Evolutionary conservation across 2,797 vertebrate genomes (phyloP).

Genomic region (Alauda arvensis): DNA sequence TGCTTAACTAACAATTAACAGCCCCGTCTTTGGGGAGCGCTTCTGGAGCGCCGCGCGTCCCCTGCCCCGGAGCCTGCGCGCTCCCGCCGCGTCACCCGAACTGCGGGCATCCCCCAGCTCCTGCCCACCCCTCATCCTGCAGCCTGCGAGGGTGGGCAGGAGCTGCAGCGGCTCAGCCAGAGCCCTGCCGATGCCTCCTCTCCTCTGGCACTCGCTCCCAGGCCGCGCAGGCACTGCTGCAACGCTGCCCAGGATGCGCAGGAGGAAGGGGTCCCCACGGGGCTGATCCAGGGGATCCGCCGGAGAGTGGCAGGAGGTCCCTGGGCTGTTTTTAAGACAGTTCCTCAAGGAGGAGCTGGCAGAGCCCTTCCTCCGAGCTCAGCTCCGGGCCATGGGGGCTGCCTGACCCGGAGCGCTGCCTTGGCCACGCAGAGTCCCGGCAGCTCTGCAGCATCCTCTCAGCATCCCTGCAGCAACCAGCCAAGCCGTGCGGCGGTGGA

Average conservation of each 20-base stretch:
- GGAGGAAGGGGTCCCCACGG: rapidly evolving
- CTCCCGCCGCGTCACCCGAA: neutral
- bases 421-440: neutral
- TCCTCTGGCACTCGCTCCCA: neutral
- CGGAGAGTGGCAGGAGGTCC: neutral
- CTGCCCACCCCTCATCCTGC: neutral
- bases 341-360: neutral
- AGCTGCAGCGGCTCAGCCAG: rapidly evolving
- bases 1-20: constrained; percentile 61
- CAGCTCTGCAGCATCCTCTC: rapidly evolving
- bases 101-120: neutral
- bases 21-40: constrained; percentile 14
- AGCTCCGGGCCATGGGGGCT: rapidly evolving
- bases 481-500: rapidly evolving
- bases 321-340: neutral
- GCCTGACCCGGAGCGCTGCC: neutral
- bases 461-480: neutral
- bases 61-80: rapidly evolving
- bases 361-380: neutral
- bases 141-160: rapidly evolving
- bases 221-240: rapidly evolving
- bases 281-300: neutral
- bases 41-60: neutral
- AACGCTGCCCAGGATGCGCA: rapidly evolving
- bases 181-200: rapidly evolving